Base-by-base conservation (phyloP, 2,797 vertebrate species). In the Scolopax bukidnonensis region DNA sequence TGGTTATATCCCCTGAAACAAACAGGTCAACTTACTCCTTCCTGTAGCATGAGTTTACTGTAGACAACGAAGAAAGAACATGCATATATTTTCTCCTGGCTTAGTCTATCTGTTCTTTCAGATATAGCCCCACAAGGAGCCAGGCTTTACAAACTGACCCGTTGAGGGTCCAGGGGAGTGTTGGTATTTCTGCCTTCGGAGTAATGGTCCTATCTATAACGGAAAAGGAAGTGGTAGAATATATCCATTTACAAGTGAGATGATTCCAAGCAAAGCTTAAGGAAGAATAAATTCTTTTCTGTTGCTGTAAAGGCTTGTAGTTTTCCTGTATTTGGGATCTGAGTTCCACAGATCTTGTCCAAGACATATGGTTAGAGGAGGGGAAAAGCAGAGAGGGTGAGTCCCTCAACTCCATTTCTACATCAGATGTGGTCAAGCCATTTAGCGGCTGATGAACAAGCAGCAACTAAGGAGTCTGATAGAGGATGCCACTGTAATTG, bases 321-420 rank as follows among this genome's bases (percentile, higher is more conserved):
- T 30, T 81, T 71, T 71, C 36, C 38, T 61, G 4, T 60, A 30
- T 54, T 73, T 65, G 50, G 85, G 32, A 83, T 7, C 8, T 15
- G 17, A 79, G 18, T 36, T 84, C 40, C 17, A 53, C 15, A 27
- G 25, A 5, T 79, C 16, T 41, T 59, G 23, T 63, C 36, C 36
- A 77, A 67, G 24, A 70, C 0, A 1, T 2, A 54, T 2, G 48
- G 38, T 33, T 4, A 61, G 8, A 65, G 8, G 21, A 43, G 16
- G 12, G 2, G 5, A 87, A 91, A 76, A 75, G 12, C 14, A 68
- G 2, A 59, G 7, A 3, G 20, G 76, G 43, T 18, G 13, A 80
- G 20, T 59, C 33, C 12, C 18, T 88, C 28, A 48, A 32, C 9
- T 80, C 36, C 11, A 38, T 56, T 86, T 74, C 40, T 75, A 23